Conservation (phyloP, 1,140 invertebrate species). For the Sminthurides bifidus region DNA sequence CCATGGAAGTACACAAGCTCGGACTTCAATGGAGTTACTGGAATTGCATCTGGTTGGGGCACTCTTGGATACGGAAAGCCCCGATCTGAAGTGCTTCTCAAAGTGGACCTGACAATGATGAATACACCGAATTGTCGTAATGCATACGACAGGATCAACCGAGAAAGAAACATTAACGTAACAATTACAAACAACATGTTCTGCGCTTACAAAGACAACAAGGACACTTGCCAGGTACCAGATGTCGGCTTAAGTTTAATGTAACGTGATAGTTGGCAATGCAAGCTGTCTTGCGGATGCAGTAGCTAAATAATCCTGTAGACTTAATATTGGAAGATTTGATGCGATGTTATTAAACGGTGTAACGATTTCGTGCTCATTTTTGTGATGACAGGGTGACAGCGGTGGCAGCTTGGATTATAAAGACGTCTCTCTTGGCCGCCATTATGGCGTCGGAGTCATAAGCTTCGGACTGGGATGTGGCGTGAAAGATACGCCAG, state of each 20-base stretch:
- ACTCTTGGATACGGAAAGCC: conserved; percentile 19
- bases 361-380: too few relatives aligned
- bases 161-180: background rate
- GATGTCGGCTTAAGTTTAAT: too few relatives aligned
- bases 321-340: too few relatives aligned
- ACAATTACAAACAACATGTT: conserved; percentile 41
- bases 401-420: conserved; percentile 28
- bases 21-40: conserved; percentile 17
- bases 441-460: conserved; percentile 22
- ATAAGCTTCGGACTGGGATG: conserved; percentile 70
- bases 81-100: background rate
- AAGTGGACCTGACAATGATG: conserved; percentile 12
- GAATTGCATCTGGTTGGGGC: conserved; percentile 23
- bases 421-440: background rate
- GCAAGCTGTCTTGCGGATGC: too few relatives aligned
- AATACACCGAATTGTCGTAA: background rate
- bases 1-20: conserved; percentile 12
- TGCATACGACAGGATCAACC: conserved; percentile 13
- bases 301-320: too few relatives aligned
- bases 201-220: conserved; percentile 46
- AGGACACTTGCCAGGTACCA: conserved; percentile 19
- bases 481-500: conserved; percentile 78
- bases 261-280: too few relatives aligned
- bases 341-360: too few relatives aligned
- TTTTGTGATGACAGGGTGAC: conserved; percentile 17